Evolutionary conservation across 2,113 vertebrate species (phyloP), one percentile per base, ranked within the genome.

Genomic region (Embiotoca jacksoni): DNA sequence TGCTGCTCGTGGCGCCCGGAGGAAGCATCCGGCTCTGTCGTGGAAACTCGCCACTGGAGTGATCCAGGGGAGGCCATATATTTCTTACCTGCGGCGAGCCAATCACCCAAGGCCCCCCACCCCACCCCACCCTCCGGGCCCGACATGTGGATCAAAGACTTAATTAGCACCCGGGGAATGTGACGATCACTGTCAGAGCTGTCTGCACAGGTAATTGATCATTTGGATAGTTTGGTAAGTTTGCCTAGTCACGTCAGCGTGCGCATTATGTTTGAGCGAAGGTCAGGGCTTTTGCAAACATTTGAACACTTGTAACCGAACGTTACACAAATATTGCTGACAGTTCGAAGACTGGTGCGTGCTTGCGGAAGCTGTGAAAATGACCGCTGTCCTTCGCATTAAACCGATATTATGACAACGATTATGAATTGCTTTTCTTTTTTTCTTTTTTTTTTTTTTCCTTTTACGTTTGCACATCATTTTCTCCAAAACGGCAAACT

Each of bases 1-100:
- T 78, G 68, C 68, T 60, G 23, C 23, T 23, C 7, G 39, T 57
- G 56, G 73, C 23, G 78, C 74, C 75, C 67, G 63, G 53, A 88
- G 78, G 46, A 84, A 81, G 82, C 90, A 88, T 91, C 89, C 90
- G 90, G 74, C 64, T 86, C 52, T 82, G 70, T 47, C 75, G 84
- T 88, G 69, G 74, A 84, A 82, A 69, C 66, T 65, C 71, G 69
- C 65, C 76, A 68, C 72, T n/a, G 63, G 39, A 87, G 90, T 84
- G 61, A 88, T 89, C 84, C 76, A 71, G 77, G 79, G 85, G 39
- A 85, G 80, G 36, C 37, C 23, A 44, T 54, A 65, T 78, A 41
- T 56, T 76, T 65, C 64, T 76, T 59, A 73, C 63, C 59, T 80
- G 61, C 68, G 39, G 56, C 14, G 47, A 77, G 54, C 33, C 82